These are phyloP conservation scores for Agrochola macilenta DNA, from an alignment of 2,888 invertebrate genomes.

Conservation along the genomic window DNA sequence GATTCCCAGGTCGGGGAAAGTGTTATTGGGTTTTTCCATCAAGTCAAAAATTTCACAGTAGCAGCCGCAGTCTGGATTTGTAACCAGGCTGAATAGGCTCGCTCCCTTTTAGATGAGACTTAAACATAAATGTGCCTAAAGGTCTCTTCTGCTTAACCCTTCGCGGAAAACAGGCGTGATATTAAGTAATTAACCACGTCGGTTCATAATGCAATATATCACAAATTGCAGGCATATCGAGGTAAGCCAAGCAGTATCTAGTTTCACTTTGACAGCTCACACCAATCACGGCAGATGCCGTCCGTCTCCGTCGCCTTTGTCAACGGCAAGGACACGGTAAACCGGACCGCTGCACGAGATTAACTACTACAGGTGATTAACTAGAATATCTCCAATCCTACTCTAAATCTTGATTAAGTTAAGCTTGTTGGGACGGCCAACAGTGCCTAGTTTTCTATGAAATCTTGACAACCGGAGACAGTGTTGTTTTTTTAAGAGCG, in stretches of 20 bases:
- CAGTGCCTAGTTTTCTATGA: neutral
- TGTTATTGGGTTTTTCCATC: too few relatives aligned
- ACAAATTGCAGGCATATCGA: neutral
- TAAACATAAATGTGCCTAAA: neutral
- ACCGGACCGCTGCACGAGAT: slow-evolving; percentile 1
- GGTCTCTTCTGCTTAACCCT: neutral
- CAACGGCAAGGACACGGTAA: neutral
- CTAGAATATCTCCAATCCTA: neutral
- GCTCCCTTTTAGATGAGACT: too few relatives aligned
- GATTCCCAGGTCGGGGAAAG: too few relatives aligned
- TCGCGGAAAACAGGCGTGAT: neutral
- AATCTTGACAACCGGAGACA: neutral
- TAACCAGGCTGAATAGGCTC: too few relatives aligned
- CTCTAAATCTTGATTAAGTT: too few relatives aligned
- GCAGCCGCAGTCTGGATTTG: too few relatives aligned
- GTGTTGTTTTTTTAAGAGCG: neutral
- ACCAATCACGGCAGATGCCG: slow-evolving; percentile 16
- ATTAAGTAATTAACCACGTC: neutral
- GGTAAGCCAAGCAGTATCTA: neutral
- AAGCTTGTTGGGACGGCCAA: neutral
- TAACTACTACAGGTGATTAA: neutral
- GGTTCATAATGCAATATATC: neutral
- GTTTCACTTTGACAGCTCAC: slow-evolving; percentile 25
- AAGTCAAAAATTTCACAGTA: too few relatives aligned
- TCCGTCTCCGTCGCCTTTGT: slow-evolving; percentile 11